Evolutionary conservation across 2,797 vertebrate genomes (phyloP), one percentile per base, ranked within the genome.

Genomic region (Hylomyscus alleni): DNA sequence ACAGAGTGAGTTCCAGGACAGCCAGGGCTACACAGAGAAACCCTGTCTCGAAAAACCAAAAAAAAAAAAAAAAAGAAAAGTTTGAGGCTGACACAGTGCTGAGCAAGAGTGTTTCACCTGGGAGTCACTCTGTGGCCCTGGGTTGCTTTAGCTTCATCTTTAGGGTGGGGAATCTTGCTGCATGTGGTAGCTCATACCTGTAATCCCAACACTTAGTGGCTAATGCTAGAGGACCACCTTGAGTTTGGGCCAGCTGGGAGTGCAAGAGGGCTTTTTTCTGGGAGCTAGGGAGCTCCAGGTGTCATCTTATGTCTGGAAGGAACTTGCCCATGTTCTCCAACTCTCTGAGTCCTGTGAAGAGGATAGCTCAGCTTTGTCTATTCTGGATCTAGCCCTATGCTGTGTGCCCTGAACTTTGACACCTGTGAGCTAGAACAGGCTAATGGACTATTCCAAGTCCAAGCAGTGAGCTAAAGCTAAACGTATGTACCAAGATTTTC

Each of bases 41-140:
- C n/a, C n/a, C n/a, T n/a, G n/a, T n/a, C n/a, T n/a, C n/a, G n/a
- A n/a, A n/a, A n/a, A n/a, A n/a, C n/a, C n/a, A n/a, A n/a, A n/a
- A n/a, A n/a, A n/a, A n/a, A n/a, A n/a, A n/a, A n/a, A n/a, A n/a
- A n/a, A n/a, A n/a, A n/a, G n/a, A n/a, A 47, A 60, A 69, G 44
- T 34, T 1, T 7, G 24, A 75, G 73, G 72, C 2, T 2, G 6
- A 69, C 50, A 31, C 19, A 10, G 90, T 6, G 65, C 19, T 0
- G 34, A 24, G 12, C 20, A 2, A 5, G 9, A 47, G 77, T 20
- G 15, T 82, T 47, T 58, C 4, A 1, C 50, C 20, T 54, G 6
- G 29, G 34, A 0, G 1, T 10, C 0, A 20, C 24, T 0, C 3
- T 9, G 1, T 72, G 77, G 34, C 22, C 10, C 47, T 69, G 52